These are phyloP conservation scores for Amphimallon solstitiale DNA, from an alignment of 2,888 invertebrate species.

Conservation along the genomic window DNA sequence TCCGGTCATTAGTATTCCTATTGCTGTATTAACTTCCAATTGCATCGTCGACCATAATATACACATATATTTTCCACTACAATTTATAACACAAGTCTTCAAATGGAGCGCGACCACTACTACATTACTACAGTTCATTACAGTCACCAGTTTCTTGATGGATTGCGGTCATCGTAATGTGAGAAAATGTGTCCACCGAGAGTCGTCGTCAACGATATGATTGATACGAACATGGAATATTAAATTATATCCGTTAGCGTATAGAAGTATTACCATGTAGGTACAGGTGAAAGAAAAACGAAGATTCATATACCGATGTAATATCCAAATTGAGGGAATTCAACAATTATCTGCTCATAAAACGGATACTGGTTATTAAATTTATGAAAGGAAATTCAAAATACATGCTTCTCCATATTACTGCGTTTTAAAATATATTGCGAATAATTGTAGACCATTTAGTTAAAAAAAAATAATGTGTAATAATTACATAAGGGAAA, in stretches of 20 bases:
- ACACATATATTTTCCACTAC: not conserved
- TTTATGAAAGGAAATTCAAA: too few relatives aligned
- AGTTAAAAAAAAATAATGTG: too few relatives aligned
- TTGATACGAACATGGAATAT: conserved; percentile 5
- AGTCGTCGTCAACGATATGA: not conserved
- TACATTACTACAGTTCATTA: not conserved
- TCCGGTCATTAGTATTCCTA: not conserved
- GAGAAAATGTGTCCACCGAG: conserved; percentile 2
- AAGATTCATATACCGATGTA: too few relatives aligned
- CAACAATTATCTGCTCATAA: not conserved
- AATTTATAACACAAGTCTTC: conserved; percentile 1
- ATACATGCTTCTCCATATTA: too few relatives aligned
- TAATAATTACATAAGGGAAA: too few relatives aligned
- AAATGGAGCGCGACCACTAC: conserved; percentile 7
- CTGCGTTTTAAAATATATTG: too few relatives aligned
- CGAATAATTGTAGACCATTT: too few relatives aligned
- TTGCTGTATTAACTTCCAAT: not conserved
- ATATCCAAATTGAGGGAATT: not conserved
- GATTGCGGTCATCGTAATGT: conserved; percentile 10
- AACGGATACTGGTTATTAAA: not conserved
- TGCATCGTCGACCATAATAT: not conserved
- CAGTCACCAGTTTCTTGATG: conserved; percentile 5
- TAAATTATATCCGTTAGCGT: conserved; percentile 7
- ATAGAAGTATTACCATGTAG: not conserved
- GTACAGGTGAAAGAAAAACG: too few relatives aligned